Percentiles rank a stretch among this genome's conserved stretches.
Evolutionary conservation across 2,113 vertebrate genomes (phyloP).

Genomic region (Onychostoma macrolepis): DNA sequence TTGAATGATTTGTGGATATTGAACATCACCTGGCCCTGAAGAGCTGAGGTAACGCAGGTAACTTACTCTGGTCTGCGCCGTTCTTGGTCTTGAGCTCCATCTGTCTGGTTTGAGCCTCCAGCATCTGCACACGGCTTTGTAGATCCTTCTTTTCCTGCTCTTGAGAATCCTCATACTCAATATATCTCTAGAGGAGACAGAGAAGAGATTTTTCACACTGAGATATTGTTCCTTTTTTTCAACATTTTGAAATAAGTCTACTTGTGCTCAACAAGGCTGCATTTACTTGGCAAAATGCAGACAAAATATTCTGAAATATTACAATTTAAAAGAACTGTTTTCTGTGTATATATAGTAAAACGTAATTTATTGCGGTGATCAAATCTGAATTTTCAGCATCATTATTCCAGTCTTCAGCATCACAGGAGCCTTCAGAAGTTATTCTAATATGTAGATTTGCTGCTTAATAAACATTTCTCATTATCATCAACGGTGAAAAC

Average conservation of each 20-base stretch:
- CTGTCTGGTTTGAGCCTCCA: slow-evolving; percentile 92
- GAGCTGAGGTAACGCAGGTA: not conserved
- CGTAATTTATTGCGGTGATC: not conserved
- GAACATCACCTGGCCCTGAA: not conserved
- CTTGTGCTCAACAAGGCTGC: not conserved
- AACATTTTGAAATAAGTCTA: not conserved
- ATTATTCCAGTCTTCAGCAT: not conserved
- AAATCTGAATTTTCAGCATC: not conserved
- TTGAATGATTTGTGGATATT: not conserved
- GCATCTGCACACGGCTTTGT: slow-evolving; percentile 82
- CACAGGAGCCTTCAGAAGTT: not conserved
- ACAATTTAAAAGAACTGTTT: not conserved
- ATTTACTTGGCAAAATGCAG: not conserved
- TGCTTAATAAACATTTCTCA: too few relatives aligned
- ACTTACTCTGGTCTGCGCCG: slow-evolving; percentile 96
- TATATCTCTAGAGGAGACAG: slow-evolving; percentile 84
- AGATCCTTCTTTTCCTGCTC: slow-evolving; percentile 98
- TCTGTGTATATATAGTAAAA: not conserved
- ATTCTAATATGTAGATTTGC: not conserved
- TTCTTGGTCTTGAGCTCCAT: slow-evolving; percentile 94
- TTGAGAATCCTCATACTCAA: slow-evolving; percentile 93
- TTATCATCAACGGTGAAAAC: not conserved
- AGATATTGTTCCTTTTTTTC: not conserved
- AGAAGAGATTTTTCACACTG: not conserved
- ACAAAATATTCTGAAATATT: not conserved